Evolutionary conservation across 2,797 vertebrate species (phyloP), one percentile per base, ranked within the genome.

Genomic region (Enteromius viviparus): DNA sequence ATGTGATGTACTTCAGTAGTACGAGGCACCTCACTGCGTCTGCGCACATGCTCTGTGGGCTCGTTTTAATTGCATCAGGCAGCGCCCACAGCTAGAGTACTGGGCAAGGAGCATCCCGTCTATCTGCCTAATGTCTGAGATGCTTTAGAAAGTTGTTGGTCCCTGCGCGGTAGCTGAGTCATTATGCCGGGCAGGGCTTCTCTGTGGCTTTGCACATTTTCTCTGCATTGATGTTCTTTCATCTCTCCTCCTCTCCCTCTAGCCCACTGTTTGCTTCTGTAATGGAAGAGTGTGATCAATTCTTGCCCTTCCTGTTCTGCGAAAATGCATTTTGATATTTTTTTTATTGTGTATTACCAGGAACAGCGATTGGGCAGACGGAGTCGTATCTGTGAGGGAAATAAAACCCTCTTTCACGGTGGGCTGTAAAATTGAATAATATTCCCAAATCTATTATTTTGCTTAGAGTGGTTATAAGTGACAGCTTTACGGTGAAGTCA

Each of bases 151-250:
- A 71, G 75, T 83, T 78, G 75, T 53, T 78, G 82, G 75, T 83
- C 75, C 65, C 82, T 64, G 51, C 21, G 75, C 82, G 26, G 49
- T 64, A 68, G 81, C 81, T 82, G 81, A 82, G 81, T 82, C 81
- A 83, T 83, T 83, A 83, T 71, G 55, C 53, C 82, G 53, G 82
- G 65, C 81, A 69, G 72, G 45, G 81, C 81, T 40, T 76, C 81
- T 82, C 82, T 83, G 81, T 83, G 81, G 81, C 75, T 83, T 78
- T 64, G 75, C 75, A 62, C 64, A 83, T 83, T 83, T 83, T 71
- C 75, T 64, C 53, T 4, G 42, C 82, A 83, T 77, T 78, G 65
- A 71, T 71, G 82, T 78, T 83, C 74, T 83, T 83, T 71, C 76
- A 83, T 78, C 64, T 78, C 75, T 58, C 74, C 74, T 49, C 65